Evolutionary conservation across 2,888 invertebrate genomes (phyloP).

Genomic region (Hypsopygia costalis): DNA sequence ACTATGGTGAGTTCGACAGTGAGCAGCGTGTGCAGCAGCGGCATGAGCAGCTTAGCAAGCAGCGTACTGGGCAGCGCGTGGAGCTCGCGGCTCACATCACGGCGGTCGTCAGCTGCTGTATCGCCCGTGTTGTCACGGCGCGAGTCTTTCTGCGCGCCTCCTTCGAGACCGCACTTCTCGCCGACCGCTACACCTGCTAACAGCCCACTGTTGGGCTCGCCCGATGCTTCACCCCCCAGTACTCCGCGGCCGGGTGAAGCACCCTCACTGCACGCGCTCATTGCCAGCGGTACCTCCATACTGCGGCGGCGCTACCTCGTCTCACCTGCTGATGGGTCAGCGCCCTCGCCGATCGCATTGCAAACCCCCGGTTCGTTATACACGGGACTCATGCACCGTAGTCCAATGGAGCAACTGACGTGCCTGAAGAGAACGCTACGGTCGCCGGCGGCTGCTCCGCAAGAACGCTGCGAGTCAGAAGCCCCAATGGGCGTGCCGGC

Average conservation of each 20-base stretch:
- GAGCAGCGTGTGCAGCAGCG: constrained; percentile 80
- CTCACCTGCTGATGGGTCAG: constrained; percentile 80
- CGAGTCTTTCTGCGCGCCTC: constrained; percentile 88
- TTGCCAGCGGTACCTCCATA: constrained; percentile 72
- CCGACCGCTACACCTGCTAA: constrained; percentile 95
- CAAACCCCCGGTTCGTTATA: constrained; percentile 81
- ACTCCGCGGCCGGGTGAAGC: constrained; percentile 84
- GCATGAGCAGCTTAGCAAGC: constrained; percentile 76
- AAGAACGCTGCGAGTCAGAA: constrained; percentile 39
- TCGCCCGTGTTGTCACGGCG: constrained; percentile 84
- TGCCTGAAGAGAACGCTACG: constrained; percentile 82
- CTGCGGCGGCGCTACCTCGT: constrained; percentile 74
- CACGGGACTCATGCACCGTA: constrained; percentile 83
- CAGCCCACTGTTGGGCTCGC: constrained; percentile 86
- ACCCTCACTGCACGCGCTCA: constrained; percentile 74
- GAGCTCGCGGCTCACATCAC: constrained; percentile 83
- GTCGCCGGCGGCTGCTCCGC: constrained; percentile 58
- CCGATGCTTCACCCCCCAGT: constrained; percentile 71
- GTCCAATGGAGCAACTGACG: constrained; percentile 90
- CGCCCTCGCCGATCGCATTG: constrained; percentile 82
- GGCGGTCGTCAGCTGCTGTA: constrained; percentile 72
- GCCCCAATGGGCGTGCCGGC: constrained; percentile 80
- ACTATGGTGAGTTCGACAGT: constrained; percentile 85
- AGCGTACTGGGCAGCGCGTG: constrained; percentile 78
- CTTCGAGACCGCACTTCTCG: constrained; percentile 85